Evolutionary conservation across 1,140 invertebrate genomes (phyloP).

Genomic region (Papilio polyxenes): DNA sequence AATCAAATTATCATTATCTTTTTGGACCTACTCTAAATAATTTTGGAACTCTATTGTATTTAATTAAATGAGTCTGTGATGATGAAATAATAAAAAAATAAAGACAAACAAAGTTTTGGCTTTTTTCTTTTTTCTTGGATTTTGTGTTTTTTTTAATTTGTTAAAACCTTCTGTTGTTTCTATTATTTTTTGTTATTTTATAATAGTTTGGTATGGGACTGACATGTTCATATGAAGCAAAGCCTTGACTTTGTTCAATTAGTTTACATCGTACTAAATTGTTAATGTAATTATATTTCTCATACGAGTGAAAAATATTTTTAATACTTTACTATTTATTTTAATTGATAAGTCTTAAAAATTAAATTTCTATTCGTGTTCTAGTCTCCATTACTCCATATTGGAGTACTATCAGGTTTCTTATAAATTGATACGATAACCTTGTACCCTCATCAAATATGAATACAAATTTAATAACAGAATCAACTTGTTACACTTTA

Average conservation of each 20-base stretch:
- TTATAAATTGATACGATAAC: not conserved
- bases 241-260: not conserved
- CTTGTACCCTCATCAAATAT: not conserved
- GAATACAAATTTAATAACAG: not conserved
- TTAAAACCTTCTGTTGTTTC: too few species aligned
- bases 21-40: conserved; percentile 10
- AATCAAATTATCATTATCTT: conserved; percentile 22
- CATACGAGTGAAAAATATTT: too few species aligned
- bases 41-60: not conserved
- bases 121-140: too few species aligned
- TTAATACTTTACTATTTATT: not conserved
- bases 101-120: not conserved
- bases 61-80: not conserved
- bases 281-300: too few species aligned
- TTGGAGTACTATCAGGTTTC: not conserved
- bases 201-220: too few species aligned
- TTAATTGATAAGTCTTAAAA: not conserved
- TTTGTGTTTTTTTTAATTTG: too few species aligned
- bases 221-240: too few species aligned
- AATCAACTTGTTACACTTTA: not conserved
- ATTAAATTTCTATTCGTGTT: not conserved
- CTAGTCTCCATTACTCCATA: too few species aligned
- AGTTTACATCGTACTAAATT: not conserved
- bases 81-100: not conserved
- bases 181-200: too few species aligned